phyloP scores from a whole-genome alignment of 2,797 vertebrate species.

The Loris lydekkerianus region DNA sequence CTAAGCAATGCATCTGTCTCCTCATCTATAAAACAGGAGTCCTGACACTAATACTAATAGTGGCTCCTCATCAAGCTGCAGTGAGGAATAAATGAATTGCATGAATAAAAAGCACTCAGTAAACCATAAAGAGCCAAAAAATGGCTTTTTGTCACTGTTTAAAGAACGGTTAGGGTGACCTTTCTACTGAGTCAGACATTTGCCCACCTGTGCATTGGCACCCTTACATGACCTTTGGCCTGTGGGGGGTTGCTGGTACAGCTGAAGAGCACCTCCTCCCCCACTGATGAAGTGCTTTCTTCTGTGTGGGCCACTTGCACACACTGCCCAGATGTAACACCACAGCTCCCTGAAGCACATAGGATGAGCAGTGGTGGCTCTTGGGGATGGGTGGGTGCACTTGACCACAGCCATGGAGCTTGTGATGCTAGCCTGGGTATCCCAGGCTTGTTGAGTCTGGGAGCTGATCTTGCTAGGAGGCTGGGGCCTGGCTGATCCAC shows the following conservation, averaged over 20 bases:
- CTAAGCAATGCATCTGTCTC: not conserved
- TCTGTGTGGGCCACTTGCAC: rapidly evolving
- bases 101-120: not conserved
- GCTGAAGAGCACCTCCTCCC: too few relatives aligned
- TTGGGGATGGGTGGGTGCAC: not conserved
- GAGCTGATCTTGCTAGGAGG: not conserved
- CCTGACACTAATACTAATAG: rapidly evolving
- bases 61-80: not conserved
- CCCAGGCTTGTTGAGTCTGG: too few relatives aligned
- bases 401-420: not conserved
- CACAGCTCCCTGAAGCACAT: rapidly evolving
- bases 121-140: not conserved
- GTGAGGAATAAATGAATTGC: rapidly evolving
- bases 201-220: too few relatives aligned
- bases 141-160: rapidly evolving
- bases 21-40: not conserved
- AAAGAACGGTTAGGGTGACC: not conserved
- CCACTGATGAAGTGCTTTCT: rapidly evolving
- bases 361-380: not conserved
- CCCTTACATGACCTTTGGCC: rapidly evolving
- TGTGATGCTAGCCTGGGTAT: not conserved
- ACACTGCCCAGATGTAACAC: not conserved
- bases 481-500: not conserved
- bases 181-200: not conserved
- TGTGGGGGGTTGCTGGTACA: not conserved